A percentile compares a stretch with the other conserved stretches of the same genome.
These are phyloP conservation scores for Adelphocoris suturalis DNA, from an alignment of 2,888 invertebrate genomes.

Conservation along the genomic window DNA sequence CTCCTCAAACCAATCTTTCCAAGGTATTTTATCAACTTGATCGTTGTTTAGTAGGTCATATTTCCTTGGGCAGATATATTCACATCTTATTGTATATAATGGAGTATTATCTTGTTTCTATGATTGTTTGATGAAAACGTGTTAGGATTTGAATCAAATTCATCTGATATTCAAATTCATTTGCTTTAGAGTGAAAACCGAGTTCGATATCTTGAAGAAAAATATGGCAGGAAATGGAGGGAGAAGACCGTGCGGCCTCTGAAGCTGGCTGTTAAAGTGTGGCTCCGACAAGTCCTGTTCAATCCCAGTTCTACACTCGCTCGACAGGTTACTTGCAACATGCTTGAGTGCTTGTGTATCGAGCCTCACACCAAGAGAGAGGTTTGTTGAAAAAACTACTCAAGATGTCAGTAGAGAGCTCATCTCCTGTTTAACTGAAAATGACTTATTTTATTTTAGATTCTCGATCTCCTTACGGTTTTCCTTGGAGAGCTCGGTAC, in stretches of 20 bases:
- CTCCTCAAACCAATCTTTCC: conserved; percentile 73
- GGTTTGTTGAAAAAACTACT: conserved; percentile 76
- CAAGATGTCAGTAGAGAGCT: background rate
- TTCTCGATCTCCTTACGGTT: conserved; percentile 91
- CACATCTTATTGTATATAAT: too few species aligned
- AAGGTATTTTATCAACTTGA: conserved; percentile 2
- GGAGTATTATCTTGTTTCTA: too few species aligned
- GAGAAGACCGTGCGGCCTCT: conserved; percentile 79
- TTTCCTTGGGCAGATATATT: too few species aligned
- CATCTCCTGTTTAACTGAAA: background rate
- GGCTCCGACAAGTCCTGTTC: conserved; percentile 95
- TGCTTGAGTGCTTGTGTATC: conserved; percentile 90
- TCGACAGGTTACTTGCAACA: conserved; percentile 92
- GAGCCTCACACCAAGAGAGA: conserved; percentile 85
- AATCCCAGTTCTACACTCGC: conserved; percentile 94
- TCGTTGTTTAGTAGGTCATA: too few species aligned
- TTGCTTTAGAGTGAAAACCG: conserved; percentile 75
- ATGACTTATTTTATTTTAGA: conserved; percentile 78
- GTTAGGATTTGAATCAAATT: too few species aligned
- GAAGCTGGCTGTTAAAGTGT: conserved; percentile 81
- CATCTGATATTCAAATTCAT: background rate
- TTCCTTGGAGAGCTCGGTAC: conserved; percentile 91
- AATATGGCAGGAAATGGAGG: conserved; percentile 87
- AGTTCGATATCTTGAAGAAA: conserved; percentile 84
- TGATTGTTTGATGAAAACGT: too few species aligned